phyloP scores from a whole-genome alignment of 2,113 vertebrate genomes.

The Pelusios castaneus region DNA sequence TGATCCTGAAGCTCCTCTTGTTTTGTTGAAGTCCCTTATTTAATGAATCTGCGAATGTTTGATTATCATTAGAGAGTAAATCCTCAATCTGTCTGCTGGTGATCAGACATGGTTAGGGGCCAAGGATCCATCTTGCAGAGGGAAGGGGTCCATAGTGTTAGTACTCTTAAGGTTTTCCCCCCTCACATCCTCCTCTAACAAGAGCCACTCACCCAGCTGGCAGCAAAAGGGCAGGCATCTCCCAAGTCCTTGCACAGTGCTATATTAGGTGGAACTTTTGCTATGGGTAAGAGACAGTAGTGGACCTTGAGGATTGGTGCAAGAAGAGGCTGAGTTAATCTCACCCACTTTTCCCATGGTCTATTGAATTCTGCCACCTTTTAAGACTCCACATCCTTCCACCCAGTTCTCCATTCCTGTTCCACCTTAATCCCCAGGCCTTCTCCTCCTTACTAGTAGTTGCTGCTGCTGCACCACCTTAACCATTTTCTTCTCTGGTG shows the following conservation, averaged over 20 bases:
- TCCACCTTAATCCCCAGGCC: no score
- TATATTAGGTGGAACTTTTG: neutral
- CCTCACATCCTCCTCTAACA: no score
- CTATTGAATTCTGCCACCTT: rapidly evolving
- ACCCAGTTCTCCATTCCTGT: neutral
- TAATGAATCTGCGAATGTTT: no score
- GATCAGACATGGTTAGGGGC: no score
- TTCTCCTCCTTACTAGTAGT: neutral
- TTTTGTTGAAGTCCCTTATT: no score
- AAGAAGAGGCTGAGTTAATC: neutral
- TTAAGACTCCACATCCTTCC: neutral
- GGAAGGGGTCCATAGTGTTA: no score
- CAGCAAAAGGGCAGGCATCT: neutral
- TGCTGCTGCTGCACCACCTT: neutral
- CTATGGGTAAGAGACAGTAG: neutral
- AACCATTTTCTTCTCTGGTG: neutral
- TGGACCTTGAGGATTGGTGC: neutral
- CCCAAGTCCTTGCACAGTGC: neutral
- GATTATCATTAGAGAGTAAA: no score
- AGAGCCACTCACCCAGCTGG: neutral
- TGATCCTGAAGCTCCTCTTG: no score
- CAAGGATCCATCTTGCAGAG: no score
- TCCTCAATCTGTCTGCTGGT: no score
- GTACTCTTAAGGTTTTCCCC: no score
- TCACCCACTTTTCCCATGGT: neutral